Percentiles rank a stretch among this genome's conserved stretches.
Evolutionary conservation across 2,888 invertebrate species (phyloP).

Genomic region (Nemurella pictetii): DNA sequence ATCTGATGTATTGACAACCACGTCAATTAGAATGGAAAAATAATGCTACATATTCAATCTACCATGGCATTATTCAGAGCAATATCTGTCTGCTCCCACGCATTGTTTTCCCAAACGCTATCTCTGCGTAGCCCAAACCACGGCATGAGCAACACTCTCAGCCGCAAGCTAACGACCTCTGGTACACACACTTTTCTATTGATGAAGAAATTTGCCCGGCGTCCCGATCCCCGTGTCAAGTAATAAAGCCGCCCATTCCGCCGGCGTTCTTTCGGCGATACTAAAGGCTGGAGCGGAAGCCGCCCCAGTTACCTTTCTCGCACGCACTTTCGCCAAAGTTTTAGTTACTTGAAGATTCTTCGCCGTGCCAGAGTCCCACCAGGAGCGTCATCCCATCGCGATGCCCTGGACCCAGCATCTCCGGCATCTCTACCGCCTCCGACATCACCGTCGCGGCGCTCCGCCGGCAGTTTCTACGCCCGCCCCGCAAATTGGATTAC

Average conservation of each 20-base stretch:
- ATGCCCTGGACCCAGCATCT: not conserved
- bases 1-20: no score
- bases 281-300: not conserved
- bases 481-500: constrained; percentile 52
- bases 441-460: not conserved
- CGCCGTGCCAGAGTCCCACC: constrained; percentile 3
- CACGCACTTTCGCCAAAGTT: constrained; percentile 30
- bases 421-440: not conserved
- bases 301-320: not conserved
- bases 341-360: constrained; percentile 36
- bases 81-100: no score
- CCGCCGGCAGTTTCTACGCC: constrained; percentile 17
- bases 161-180: not conserved
- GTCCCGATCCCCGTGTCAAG: not conserved
- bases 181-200: not conserved
- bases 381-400: constrained; percentile 11
- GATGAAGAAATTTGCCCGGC: not conserved
- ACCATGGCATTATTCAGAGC: no score
- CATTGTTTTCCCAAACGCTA: no score
- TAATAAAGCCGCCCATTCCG: constrained; percentile 16
- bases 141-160: no score
- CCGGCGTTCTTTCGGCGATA: not conserved
- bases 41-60: no score
- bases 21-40: no score
- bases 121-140: no score